Evolutionary conservation across 2,888 invertebrate species (phyloP).

Genomic region (Tetranychus piercei): DNA sequence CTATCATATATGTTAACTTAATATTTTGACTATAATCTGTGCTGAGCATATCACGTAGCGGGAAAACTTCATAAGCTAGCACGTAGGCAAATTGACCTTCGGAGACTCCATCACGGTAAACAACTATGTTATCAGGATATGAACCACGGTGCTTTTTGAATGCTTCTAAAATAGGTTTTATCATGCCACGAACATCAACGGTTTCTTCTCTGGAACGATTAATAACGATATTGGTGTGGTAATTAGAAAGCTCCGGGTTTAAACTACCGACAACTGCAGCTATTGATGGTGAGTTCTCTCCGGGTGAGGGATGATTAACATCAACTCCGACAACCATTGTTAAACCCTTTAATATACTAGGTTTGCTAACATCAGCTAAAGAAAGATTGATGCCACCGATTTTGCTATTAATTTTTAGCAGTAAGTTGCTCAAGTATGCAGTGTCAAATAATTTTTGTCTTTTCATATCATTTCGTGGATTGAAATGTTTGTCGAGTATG

Average conservation of each 20-base stretch:
- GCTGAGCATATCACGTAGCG: not conserved
- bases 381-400: conserved; percentile 31
- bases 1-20: not conserved
- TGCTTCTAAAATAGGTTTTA: not conserved
- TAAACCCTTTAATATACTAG: conserved; percentile 36
- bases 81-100: conserved; percentile 4
- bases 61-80: not conserved
- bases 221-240: not conserved
- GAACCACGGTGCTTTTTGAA: not conserved
- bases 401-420: conserved; percentile 30
- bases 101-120: not conserved
- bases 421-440: not conserved
- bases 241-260: not conserved
- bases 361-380: conserved; percentile 19
- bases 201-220: not conserved
- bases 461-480: not conserved
- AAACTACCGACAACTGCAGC: not conserved
- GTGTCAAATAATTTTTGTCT: not conserved
- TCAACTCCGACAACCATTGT: conserved; percentile 68
- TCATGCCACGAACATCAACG: not conserved
- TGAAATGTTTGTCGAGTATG: not conserved
- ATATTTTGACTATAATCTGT: not conserved
- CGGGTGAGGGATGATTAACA: conserved; percentile 62
- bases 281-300: not conserved
- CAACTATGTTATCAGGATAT: not conserved